phyloP scores from a whole-genome alignment of 2,888 invertebrate species.

The Drosophila acutilabella region DNA sequence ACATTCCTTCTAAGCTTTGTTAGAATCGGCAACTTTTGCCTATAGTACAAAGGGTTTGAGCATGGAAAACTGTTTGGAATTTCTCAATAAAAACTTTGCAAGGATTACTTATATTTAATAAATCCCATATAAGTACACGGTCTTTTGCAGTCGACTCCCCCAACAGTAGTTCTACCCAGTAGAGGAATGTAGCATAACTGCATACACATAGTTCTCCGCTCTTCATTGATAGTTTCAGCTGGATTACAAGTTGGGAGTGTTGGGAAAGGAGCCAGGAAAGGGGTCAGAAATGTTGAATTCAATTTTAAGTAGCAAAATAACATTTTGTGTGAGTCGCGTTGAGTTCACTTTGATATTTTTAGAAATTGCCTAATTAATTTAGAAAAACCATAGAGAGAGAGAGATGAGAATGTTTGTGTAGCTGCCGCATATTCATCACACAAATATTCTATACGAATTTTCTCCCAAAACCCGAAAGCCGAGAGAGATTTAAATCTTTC shows the following conservation, averaged over 20 bases:
- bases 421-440: slow-evolving; percentile 53
- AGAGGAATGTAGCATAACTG: background rate
- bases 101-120: too few relatives aligned
- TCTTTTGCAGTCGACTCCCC: too few relatives aligned
- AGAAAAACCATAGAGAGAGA: slow-evolving; percentile 53
- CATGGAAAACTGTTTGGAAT: too few relatives aligned
- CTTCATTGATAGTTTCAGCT: background rate
- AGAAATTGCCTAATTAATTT: slow-evolving; percentile 79
- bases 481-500: slow-evolving; percentile 18
- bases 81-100: too few relatives aligned
- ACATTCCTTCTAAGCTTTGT: too few relatives aligned
- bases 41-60: too few relatives aligned
- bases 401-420: slow-evolving; percentile 49
- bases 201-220: background rate
- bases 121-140: too few relatives aligned
- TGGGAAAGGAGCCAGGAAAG: slow-evolving; percentile 7
- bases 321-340: slow-evolving; percentile 63
- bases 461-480: slow-evolving; percentile 3
- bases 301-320: slow-evolving; percentile 61
- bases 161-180: too few relatives aligned
- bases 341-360: slow-evolving; percentile 81
- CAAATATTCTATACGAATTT: slow-evolving; percentile 51
- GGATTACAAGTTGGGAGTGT: slow-evolving; percentile 8
- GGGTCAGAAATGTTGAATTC: slow-evolving; percentile 32
- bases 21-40: too few relatives aligned